Evolutionary conservation across 2,888 invertebrate species (phyloP).

Genomic region (Ophioninae sp.): DNA sequence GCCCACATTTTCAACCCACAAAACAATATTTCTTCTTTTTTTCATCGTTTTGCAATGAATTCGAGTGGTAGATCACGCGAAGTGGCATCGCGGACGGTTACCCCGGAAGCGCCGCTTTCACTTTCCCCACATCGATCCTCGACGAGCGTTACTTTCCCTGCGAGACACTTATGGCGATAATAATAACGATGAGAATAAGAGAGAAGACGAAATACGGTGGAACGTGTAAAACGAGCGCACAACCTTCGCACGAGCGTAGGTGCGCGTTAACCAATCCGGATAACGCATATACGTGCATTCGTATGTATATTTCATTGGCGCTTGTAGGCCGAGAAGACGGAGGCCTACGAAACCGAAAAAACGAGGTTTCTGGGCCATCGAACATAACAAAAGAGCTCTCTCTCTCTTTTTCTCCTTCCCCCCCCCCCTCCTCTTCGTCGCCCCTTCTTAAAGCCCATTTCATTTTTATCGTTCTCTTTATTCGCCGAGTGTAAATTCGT

Average conservation of each 20-base stretch:
- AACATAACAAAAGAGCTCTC: slow-evolving; percentile 68
- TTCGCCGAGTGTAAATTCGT: slow-evolving; percentile 22
- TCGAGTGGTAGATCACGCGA: background rate
- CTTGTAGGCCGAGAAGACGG: slow-evolving; percentile 54
- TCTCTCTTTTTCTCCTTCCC: slow-evolving; percentile 33
- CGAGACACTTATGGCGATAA: slow-evolving; percentile 57
- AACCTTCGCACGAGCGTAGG: slow-evolving; percentile 21
- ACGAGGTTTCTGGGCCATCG: slow-evolving; percentile 74
- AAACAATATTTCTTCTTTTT: background rate
- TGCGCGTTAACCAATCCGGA: slow-evolving; percentile 19
- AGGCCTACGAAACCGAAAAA: slow-evolving; percentile 52
- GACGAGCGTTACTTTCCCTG: slow-evolving; percentile 73
- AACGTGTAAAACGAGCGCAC: slow-evolving; percentile 7
- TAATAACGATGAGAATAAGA: slow-evolving; percentile 10
- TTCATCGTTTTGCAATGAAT: slow-evolving; percentile 10
- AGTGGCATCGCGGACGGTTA: slow-evolving; percentile 54
- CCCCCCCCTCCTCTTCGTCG: slow-evolving; percentile 12
- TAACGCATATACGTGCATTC: slow-evolving; percentile 18
- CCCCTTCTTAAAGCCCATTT: slow-evolving; percentile 42
- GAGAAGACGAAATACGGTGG: slow-evolving; percentile 4
- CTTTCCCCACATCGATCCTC: slow-evolving; percentile 72
- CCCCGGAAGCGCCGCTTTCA: slow-evolving; percentile 76
- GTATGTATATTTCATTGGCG: slow-evolving; percentile 46
- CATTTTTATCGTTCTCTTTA: slow-evolving; percentile 26
- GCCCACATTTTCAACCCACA: background rate